Evolutionary conservation across 2,888 invertebrate species (phyloP).

Genomic region (Metellina segmentata): DNA sequence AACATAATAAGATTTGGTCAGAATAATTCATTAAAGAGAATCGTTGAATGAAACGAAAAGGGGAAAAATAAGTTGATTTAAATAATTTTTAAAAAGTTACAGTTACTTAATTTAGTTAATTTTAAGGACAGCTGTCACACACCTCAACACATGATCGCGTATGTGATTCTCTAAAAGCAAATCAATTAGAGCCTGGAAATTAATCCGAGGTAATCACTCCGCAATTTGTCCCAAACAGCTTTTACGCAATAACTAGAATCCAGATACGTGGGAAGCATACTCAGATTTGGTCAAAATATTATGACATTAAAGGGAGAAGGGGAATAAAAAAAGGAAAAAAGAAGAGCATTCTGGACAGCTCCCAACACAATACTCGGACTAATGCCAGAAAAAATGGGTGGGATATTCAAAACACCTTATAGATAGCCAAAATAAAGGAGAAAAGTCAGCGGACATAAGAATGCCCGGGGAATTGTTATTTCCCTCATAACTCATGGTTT

Average conservation of each 20-base stretch:
- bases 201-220: no score
- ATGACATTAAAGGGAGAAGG: neutral
- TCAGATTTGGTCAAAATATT: neutral
- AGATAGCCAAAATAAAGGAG: constrained; percentile 1
- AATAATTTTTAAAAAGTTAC: no score
- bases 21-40: no score
- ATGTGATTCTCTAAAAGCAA: no score
- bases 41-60: no score
- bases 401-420: constrained; percentile 23
- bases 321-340: neutral
- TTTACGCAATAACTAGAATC: constrained; percentile 13
- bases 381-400: constrained; percentile 1
- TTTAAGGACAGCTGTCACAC: no score
- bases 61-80: no score
- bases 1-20: no score
- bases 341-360: neutral
- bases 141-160: no score
- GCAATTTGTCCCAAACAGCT: neutral
- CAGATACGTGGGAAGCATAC: neutral
- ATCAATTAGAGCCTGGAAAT: no score
- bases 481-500: neutral
- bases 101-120: no score
- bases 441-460: neutral
- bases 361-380: neutral
- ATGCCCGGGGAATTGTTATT: constrained; percentile 7